A percentile compares a stretch with the other conserved stretches of the same genome.
phyloP scores from a whole-genome alignment of 2,888 invertebrate genomes.

The Cremastinae sp. region DNA sequence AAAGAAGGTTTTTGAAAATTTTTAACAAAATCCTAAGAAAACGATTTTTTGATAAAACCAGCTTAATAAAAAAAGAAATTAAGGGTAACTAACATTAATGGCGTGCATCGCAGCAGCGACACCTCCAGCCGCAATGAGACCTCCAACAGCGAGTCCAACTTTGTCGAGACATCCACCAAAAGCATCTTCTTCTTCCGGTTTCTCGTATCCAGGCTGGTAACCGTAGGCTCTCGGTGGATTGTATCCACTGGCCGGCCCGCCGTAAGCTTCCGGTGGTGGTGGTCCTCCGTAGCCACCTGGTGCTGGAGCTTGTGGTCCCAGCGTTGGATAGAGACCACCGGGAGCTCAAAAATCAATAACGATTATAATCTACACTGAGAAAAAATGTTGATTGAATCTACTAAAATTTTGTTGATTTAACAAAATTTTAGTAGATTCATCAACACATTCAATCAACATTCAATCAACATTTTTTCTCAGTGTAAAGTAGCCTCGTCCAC shows the following conservation, averaged over 20 bases:
- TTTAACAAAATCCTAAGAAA: no score
- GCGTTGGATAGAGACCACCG: conserved; percentile 75
- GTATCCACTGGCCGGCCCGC: conserved; percentile 63
- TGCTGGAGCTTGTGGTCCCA: conserved; percentile 66
- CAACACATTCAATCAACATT: no score
- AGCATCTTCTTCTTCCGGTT: conserved; percentile 72
- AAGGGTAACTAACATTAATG: conserved; percentile 70
- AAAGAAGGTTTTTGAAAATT: no score
- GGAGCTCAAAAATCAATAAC: conserved; percentile 67
- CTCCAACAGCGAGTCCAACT: conserved; percentile 77
- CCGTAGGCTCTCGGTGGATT: conserved; percentile 68
- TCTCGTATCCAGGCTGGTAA: conserved; percentile 69
- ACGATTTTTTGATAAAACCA: no score
- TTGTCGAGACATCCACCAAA: conserved; percentile 75
- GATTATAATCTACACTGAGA: no score
- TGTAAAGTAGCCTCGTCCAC: no score
- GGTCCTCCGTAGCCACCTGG: conserved; percentile 67
- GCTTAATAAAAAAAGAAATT: conserved; percentile 49
- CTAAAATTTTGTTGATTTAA: no score
- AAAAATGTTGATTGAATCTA: conserved; percentile 20
- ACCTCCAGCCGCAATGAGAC: conserved; percentile 77
- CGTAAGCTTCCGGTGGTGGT: conserved; percentile 67
- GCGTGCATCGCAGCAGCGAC: conserved; percentile 77
- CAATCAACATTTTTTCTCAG: no score
- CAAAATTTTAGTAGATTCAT: no score